phyloP scores from a whole-genome alignment of 2,888 invertebrate species.

The Agrochola litura region DNA sequence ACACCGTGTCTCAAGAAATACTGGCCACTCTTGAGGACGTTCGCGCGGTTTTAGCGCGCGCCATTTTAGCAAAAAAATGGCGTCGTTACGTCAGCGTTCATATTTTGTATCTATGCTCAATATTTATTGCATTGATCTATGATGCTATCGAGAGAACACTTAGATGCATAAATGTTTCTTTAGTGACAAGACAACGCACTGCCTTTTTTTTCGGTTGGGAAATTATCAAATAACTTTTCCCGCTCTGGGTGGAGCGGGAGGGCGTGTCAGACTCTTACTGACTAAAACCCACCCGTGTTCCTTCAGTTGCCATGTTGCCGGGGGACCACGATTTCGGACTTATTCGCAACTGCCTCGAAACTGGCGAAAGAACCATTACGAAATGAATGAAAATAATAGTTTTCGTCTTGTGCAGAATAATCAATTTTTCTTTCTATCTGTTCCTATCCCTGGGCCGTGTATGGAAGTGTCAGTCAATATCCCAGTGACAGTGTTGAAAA shows the following conservation, averaged over 20 bases:
- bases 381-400: neutral
- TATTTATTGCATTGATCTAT: conserved; percentile 1
- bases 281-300: no score
- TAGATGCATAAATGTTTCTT: neutral
- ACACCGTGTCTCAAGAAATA: conserved; percentile 9
- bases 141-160: neutral
- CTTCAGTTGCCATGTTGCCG: no score
- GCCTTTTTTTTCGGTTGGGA: no score
- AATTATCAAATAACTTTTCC: no score
- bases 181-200: neutral
- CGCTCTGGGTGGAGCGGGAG: no score
- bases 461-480: neutral
- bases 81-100: conserved; percentile 11
- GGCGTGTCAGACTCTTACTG: no score
- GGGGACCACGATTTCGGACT: no score
- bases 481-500: neutral
- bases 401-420: no score
- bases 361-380: neutral
- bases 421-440: no score
- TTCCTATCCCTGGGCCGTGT: no score
- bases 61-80: conserved; percentile 24
- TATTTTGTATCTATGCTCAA: conserved; percentile 15
- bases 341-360: no score
- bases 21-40: conserved; percentile 31
- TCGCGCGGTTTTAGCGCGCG: no score